A percentile compares a stretch with the other conserved stretches of the same genome.
Evolutionary conservation across 2,113 vertebrate species (phyloP).

Genomic region (Apistogramma diplotaenia): DNA sequence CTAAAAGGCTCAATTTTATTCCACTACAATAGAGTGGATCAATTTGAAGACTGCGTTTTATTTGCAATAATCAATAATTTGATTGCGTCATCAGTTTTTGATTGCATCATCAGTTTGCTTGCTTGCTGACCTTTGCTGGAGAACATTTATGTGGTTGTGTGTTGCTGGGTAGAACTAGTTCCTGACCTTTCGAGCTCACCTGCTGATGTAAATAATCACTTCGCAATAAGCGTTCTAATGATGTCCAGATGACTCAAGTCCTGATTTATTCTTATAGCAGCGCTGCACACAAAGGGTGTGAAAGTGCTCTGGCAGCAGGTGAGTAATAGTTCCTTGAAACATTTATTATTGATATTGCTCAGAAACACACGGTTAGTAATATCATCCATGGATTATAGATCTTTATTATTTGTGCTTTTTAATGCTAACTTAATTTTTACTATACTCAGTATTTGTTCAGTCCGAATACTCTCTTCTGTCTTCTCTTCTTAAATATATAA

Average conservation of each 20-base stretch:
- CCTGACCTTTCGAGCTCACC: not conserved
- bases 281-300: not conserved
- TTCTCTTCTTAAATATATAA: too few species aligned
- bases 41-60: not conserved
- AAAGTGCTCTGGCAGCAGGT: not conserved
- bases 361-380: not conserved
- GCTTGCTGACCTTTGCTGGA: not conserved
- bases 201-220: not conserved
- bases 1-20: not conserved
- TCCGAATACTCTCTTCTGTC: too few species aligned
- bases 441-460: too few species aligned
- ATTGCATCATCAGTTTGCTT: not conserved
- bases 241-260: not conserved
- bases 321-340: not conserved
- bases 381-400: not conserved
- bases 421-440: too few species aligned
- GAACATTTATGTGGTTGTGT: not conserved
- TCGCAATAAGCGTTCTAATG: not conserved
- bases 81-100: not conserved
- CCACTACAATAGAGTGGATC: not conserved
- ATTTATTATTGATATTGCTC: not conserved
- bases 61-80: slow-evolving; percentile 2
- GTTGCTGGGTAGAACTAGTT: not conserved
- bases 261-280: not conserved
- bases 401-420: not conserved